Percentiles rank a stretch among this genome's conserved stretches.
Evolutionary conservation across 2,113 vertebrate genomes (phyloP).

Genomic region (Callochromis pleurospilus): DNA sequence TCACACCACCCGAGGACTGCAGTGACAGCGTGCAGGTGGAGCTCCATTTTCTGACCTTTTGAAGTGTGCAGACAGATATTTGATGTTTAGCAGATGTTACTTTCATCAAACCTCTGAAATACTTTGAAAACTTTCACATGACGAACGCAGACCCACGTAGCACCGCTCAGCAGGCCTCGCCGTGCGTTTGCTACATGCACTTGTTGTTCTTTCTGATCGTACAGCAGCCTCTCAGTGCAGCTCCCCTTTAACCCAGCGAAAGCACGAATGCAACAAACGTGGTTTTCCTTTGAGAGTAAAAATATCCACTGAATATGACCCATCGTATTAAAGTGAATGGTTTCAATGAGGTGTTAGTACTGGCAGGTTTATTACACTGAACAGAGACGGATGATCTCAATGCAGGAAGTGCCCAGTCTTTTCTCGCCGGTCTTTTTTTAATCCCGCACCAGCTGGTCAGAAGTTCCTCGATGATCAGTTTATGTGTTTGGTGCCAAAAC

Average conservation of each 20-base stretch:
- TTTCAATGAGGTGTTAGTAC: slow-evolving; percentile 38
- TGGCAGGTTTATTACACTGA: slow-evolving; percentile 27
- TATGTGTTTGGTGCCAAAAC: neutral
- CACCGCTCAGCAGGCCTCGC: slow-evolving; percentile 3
- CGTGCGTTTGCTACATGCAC: neutral
- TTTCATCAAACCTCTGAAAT: neutral
- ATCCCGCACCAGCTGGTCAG: neutral
- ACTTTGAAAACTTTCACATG: slow-evolving; percentile 24
- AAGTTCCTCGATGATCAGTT: slow-evolving; percentile 22
- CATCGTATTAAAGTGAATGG: slow-evolving; percentile 36
- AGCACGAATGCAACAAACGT: neutral
- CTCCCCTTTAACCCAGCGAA: neutral
- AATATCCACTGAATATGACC: slow-evolving; percentile 30
- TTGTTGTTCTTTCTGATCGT: neutral
- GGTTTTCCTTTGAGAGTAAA: slow-evolving; percentile 25
- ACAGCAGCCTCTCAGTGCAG: slow-evolving; percentile 1
- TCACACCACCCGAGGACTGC: neutral
- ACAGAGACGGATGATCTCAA: neutral
- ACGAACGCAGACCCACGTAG: slow-evolving; percentile 4
- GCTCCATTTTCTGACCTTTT: neutral
- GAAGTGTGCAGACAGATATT: neutral
- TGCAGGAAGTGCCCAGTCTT: neutral
- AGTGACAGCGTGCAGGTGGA: neutral
- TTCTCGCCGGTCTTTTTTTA: neutral
- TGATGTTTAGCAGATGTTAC: neutral